A percentile compares a stretch with the other conserved stretches of the same genome.
These are phyloP conservation scores for Diplodus sargus DNA, from an alignment of 2,797 vertebrate genomes.

Conservation along the genomic window DNA sequence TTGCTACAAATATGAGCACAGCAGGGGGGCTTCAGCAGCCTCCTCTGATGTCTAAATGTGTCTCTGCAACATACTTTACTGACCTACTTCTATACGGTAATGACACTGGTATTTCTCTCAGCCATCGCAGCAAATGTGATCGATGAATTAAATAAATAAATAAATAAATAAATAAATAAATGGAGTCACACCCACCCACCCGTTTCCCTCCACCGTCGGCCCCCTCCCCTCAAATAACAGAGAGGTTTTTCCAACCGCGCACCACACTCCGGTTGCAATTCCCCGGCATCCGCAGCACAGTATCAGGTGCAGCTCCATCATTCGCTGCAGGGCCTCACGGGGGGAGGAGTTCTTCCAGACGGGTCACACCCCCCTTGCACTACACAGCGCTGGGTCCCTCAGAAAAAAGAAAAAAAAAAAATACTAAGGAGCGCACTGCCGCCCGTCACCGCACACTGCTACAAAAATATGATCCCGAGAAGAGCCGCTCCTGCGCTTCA, in stretches of 20 bases:
- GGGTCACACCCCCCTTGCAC: slow-evolving; percentile 72
- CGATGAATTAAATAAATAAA: background rate
- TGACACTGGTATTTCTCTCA: background rate
- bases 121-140: background rate
- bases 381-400: slow-evolving; percentile 39
- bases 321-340: slow-evolving; percentile 47
- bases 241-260: slow-evolving; percentile 16
- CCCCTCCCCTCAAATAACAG: slow-evolving; percentile 12
- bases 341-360: slow-evolving; percentile 61
- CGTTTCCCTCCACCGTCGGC: background rate
- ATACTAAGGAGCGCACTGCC: slow-evolving; percentile 68
- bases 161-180: slow-evolving; percentile 7
- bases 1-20: slow-evolving; percentile 10
- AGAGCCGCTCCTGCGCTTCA: slow-evolving; percentile 64
- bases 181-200: slow-evolving; percentile 23
- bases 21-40: background rate
- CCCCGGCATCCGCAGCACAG: slow-evolving; percentile 52
- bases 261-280: slow-evolving; percentile 45
- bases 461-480: slow-evolving; percentile 76
- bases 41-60: slow-evolving; percentile 20
- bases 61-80: slow-evolving; percentile 13
- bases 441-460: slow-evolving; percentile 72
- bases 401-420: slow-evolving; percentile 67
- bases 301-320: slow-evolving; percentile 75
- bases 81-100: slow-evolving; percentile 23